A percentile compares a stretch with the other conserved stretches of the same genome.
Conservation (phyloP, 92 coral and sea anemone species). For the Phenganax stokvisi region DNA sequence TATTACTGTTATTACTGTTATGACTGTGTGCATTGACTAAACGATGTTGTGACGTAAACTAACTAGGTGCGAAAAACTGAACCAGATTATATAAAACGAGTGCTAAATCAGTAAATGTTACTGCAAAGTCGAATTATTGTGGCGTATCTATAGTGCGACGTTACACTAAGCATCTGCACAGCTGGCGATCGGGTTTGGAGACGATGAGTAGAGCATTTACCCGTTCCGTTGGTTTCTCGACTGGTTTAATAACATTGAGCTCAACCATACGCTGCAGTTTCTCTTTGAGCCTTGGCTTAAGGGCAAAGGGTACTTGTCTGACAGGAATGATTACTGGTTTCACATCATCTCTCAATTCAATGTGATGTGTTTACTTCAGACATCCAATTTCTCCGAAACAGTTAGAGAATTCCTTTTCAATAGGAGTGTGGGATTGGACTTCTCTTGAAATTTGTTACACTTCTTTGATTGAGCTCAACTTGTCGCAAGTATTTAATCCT, state of each 20-base stretch:
- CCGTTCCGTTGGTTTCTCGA: not conserved
- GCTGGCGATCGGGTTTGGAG: not conserved
- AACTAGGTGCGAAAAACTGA: no score
- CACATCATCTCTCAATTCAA: not conserved
- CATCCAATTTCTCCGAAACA: constrained; percentile 21
- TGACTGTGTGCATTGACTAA: no score
- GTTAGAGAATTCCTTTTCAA: constrained; percentile 6
- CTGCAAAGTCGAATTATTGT: not conserved
- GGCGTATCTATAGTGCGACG: no score
- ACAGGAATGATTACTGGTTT: not conserved
- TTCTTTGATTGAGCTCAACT: not conserved
- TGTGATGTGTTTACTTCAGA: not conserved
- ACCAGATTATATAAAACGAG: not conserved
- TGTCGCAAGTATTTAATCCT: constrained; percentile 15
- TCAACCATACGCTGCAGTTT: constrained; percentile 13
- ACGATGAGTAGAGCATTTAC: constrained; percentile 11
- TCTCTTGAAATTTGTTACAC: not conserved
- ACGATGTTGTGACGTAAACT: no score
- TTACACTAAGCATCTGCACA: constrained; percentile 7
- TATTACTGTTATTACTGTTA: no score
- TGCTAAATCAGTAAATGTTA: not conserved
- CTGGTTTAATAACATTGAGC: not conserved
- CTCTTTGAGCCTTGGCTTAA: constrained; percentile 15
- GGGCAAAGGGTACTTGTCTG: constrained; percentile 1
- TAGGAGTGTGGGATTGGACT: not conserved